Evolutionary conservation across 2,113 vertebrate species (phyloP).

Genomic region (Anser brachyrhynchus): DNA sequence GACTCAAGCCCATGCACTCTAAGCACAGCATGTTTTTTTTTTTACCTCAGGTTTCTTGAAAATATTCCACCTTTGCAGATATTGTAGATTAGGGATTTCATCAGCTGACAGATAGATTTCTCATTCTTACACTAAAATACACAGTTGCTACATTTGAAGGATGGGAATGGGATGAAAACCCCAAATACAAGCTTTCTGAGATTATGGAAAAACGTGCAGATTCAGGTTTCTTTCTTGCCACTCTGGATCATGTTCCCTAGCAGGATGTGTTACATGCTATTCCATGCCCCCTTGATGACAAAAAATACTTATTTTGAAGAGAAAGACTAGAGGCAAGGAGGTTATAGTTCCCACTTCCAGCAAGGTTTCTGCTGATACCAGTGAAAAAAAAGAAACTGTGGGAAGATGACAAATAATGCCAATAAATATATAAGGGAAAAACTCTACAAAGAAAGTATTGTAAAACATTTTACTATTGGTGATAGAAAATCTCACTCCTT

Average conservation of each 20-base stretch:
- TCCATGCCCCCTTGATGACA: not conserved
- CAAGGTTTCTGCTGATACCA: not conserved
- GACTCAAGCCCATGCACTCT: not conserved
- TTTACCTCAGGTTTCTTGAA: not conserved
- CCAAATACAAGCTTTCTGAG: not conserved
- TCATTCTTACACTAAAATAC: not conserved
- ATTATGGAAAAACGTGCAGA: not conserved
- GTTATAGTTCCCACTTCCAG: not conserved
- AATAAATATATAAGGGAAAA: not conserved
- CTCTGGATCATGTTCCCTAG: not conserved
- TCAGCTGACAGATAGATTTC: constrained; percentile 12
- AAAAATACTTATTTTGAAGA: not conserved
- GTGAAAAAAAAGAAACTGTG: not conserved
- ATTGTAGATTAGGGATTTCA: not conserved
- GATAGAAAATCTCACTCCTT: not conserved
- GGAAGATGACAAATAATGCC: not conserved
- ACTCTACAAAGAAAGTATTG: not conserved
- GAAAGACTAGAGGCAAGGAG: not conserved
- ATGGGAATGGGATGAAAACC: not conserved
- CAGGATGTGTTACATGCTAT: not conserved
- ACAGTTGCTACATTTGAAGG: not conserved
- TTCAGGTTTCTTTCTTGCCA: not conserved
- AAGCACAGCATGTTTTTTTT: not conserved
- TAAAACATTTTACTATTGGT: not conserved
- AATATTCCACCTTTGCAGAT: constrained; percentile 13